A percentile compares a stretch with the other conserved stretches of the same genome.
These are phyloP conservation scores for Troilus luridus DNA, from an alignment of 2,888 invertebrate species.

Conservation along the genomic window DNA sequence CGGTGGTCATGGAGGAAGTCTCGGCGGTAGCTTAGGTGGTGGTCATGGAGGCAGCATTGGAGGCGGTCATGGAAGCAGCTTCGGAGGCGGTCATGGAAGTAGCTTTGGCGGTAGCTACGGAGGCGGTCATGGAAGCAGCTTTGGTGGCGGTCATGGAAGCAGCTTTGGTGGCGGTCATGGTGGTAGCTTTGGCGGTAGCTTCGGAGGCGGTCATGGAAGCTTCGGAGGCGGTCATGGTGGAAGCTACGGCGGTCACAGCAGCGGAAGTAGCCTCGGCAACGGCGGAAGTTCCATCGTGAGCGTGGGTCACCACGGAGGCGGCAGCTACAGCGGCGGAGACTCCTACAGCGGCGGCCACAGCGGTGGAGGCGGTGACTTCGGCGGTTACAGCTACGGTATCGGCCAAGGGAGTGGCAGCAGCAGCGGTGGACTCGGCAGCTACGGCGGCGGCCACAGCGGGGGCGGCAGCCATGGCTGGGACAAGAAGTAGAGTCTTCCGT, in stretches of 20 bases:
- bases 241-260: background rate
- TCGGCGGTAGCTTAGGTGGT: slow-evolving; percentile 60
- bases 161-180: slow-evolving; percentile 11
- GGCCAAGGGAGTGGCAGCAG: slow-evolving; percentile 52
- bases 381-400: slow-evolving; percentile 39
- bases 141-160: slow-evolving; percentile 54
- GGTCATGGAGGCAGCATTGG: slow-evolving; percentile 53
- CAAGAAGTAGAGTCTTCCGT: background rate
- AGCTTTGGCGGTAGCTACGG: slow-evolving; percentile 34
- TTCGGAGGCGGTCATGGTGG: slow-evolving; percentile 32
- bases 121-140: slow-evolving; percentile 32
- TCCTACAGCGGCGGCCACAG: slow-evolving; percentile 16
- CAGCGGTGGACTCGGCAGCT: slow-evolving; percentile 10
- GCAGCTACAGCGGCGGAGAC: slow-evolving; percentile 5
- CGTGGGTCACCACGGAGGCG: slow-evolving; percentile 52
- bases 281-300: slow-evolving; percentile 14
- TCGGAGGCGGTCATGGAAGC: slow-evolving; percentile 47
- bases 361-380: slow-evolving; percentile 25
- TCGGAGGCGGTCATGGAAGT: slow-evolving; percentile 50
- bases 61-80: slow-evolving; percentile 56
- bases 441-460: slow-evolving; percentile 38
- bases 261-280: slow-evolving; percentile 13
- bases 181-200: slow-evolving; percentile 11
- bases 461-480: slow-evolving; percentile 58
- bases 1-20: slow-evolving; percentile 51